These are phyloP conservation scores for Tringa solitaria DNA, from an alignment of 2,113 vertebrate species.

Conservation along the genomic window DNA sequence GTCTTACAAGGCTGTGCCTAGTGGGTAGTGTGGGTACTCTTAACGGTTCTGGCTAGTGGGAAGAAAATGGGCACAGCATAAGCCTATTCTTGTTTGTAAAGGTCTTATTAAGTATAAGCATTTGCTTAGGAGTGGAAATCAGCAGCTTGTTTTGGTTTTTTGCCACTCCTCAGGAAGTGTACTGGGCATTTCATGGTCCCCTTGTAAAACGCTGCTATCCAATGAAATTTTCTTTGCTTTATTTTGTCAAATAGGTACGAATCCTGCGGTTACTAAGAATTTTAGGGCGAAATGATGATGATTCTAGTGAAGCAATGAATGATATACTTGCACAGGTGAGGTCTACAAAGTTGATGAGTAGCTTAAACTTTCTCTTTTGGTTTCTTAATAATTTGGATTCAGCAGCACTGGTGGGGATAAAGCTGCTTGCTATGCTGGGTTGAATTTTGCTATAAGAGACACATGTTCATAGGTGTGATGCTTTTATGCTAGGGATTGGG, in stretches of 20 bases:
- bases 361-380: not conserved
- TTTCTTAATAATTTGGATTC: not conserved
- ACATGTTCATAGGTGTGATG: not conserved
- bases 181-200: not conserved
- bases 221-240: slow-evolving; percentile 1
- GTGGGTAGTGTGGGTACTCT: not conserved
- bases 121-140: not conserved
- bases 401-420: not conserved
- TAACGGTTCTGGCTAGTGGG: not conserved
- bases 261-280: slow-evolving; percentile 98
- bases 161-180: not conserved
- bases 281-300: slow-evolving; percentile 95
- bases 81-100: not conserved
- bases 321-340: slow-evolving; percentile 98
- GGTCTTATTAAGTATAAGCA: not conserved
- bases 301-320: slow-evolving; percentile 99
- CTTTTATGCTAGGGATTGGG: not conserved
- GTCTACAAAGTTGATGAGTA: not conserved
- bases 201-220: not conserved
- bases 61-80: not conserved
- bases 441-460: not conserved
- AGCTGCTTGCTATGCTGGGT: not conserved
- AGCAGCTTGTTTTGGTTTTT: not conserved
- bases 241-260: slow-evolving; percentile 82
- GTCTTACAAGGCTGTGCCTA: not conserved